A percentile compares a stretch with the other conserved stretches of the same genome.
Evolutionary conservation across 2,888 invertebrate genomes (phyloP).

Genomic region (Drosophila meridionalis): DNA sequence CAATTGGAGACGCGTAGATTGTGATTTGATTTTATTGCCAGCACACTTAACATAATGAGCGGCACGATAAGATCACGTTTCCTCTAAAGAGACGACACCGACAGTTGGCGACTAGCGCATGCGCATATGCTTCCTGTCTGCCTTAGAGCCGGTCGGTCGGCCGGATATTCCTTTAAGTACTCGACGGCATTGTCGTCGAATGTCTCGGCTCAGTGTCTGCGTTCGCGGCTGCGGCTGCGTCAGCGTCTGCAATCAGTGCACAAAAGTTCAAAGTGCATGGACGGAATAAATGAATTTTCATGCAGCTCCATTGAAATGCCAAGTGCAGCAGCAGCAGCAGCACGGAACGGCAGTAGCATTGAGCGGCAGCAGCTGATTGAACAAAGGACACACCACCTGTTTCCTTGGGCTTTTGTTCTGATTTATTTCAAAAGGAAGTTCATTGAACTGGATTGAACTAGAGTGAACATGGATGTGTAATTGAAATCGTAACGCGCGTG

Average conservation of each 20-base stretch:
- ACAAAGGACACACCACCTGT: slow-evolving; percentile 76
- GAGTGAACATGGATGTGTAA: slow-evolving; percentile 34
- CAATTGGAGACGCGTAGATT: slow-evolving; percentile 61
- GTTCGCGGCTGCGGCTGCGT: slow-evolving; percentile 3
- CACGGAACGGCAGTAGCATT: slow-evolving; percentile 1
- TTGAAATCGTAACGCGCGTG: slow-evolving; percentile 45
- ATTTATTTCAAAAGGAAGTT: slow-evolving; percentile 64
- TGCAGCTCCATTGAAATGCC: slow-evolving; percentile 47
- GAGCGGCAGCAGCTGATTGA: slow-evolving; percentile 30
- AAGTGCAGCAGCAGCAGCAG: slow-evolving; percentile 40
- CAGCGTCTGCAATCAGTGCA: slow-evolving; percentile 59
- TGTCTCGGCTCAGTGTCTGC: slow-evolving; percentile 14
- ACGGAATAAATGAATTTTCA: slow-evolving; percentile 53
- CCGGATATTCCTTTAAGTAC: slow-evolving; percentile 77
- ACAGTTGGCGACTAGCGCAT: slow-evolving; percentile 65
- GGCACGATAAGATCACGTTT: slow-evolving; percentile 76
- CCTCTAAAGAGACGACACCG: slow-evolving; percentile 51
- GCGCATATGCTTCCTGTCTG: slow-evolving; percentile 76
- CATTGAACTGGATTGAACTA: slow-evolving; percentile 72
- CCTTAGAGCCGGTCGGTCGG: slow-evolving; percentile 20
- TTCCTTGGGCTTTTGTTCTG: slow-evolving; percentile 74
- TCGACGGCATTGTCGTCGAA: slow-evolving; percentile 43
- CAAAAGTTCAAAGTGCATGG: slow-evolving; percentile 75
- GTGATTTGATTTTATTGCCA: slow-evolving; percentile 79
- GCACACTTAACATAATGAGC: slow-evolving; percentile 80